Conservation (phyloP, 2,797 vertebrate genomes). For the Acrocephalus scirpaceus region DNA sequence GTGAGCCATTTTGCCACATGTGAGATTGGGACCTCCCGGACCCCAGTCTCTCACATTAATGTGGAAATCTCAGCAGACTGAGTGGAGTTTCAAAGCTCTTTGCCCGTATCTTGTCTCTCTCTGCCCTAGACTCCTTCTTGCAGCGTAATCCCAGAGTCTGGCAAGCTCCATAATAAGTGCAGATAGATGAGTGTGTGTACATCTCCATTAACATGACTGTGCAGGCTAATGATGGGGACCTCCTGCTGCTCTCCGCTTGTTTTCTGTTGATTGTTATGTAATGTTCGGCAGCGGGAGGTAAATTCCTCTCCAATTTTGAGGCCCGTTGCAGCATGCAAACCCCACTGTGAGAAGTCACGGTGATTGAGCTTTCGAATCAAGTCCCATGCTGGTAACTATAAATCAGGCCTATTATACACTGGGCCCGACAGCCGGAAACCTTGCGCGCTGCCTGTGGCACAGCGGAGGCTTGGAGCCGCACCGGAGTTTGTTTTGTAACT, state of each 20-base stretch:
- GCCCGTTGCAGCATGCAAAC: slow-evolving; percentile 76
- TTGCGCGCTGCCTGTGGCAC: slow-evolving; percentile 33
- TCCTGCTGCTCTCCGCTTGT: slow-evolving; percentile 81
- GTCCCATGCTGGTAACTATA: slow-evolving; percentile 81
- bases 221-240: slow-evolving; percentile 75
- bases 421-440: slow-evolving; percentile 67
- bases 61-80: background rate
- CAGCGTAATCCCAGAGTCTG: slow-evolving; percentile 45
- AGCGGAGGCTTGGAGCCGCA: slow-evolving; percentile 39
- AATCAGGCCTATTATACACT: slow-evolving; percentile 81
- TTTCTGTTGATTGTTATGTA: slow-evolving; percentile 86
- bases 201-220: slow-evolving; percentile 73
- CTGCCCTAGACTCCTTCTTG: background rate
- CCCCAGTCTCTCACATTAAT: rapidly evolving
- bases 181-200: slow-evolving; percentile 66
- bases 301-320: slow-evolving; percentile 86
- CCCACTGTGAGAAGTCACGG: slow-evolving; percentile 79
- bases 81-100: background rate
- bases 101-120: background rate
- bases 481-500: slow-evolving; percentile 1
- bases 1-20: rapidly evolving
- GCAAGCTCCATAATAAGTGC: slow-evolving; percentile 53
- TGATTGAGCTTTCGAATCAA: slow-evolving; percentile 83
- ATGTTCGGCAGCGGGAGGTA: slow-evolving; percentile 86
- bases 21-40: background rate